These are phyloP conservation scores for Chirona hameri DNA, from an alignment of 2,888 invertebrate species.

Conservation along the genomic window DNA sequence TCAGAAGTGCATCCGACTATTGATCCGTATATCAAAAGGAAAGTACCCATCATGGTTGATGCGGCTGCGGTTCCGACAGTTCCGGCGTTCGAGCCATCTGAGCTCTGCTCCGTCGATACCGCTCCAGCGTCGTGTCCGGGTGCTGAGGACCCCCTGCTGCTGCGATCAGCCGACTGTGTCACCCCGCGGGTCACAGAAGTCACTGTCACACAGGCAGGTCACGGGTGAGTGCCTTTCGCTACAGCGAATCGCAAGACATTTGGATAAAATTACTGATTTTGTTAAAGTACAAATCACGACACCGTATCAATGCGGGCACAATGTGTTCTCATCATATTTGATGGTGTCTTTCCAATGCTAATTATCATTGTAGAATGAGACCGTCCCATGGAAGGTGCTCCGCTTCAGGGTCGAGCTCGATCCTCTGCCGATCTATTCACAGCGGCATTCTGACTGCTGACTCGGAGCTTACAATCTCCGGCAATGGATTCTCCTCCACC, in stretches of 20 bases:
- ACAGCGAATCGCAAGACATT: no score
- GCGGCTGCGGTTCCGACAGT: neutral
- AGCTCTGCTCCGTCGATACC: slow-evolving; percentile 25
- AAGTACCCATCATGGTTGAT: neutral
- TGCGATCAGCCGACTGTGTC: slow-evolving; percentile 32
- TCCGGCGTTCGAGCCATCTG: neutral
- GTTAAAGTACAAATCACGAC: no score
- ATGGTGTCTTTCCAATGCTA: no score
- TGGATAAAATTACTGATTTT: no score
- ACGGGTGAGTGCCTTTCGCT: neutral
- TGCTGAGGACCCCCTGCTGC: slow-evolving; percentile 22
- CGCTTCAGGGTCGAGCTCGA: no score
- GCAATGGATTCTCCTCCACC: slow-evolving; percentile 32
- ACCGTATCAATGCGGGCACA: no score
- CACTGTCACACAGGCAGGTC: neutral
- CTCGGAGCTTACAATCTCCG: slow-evolving; percentile 28
- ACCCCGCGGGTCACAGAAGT: slow-evolving; percentile 33
- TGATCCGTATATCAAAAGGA: no score
- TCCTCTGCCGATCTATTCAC: neutral
- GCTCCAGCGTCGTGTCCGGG: slow-evolving; percentile 14
- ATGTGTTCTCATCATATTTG: no score
- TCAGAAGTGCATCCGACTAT: no score
- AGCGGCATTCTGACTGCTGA: neutral
- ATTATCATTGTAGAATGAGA: no score
- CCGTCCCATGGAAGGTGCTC: no score